A percentile compares a stretch with the other conserved stretches of the same genome.
These are phyloP conservation scores for Dryocosmus kuriphilus DNA, from an alignment of 2,888 invertebrate species.

Conservation along the genomic window DNA sequence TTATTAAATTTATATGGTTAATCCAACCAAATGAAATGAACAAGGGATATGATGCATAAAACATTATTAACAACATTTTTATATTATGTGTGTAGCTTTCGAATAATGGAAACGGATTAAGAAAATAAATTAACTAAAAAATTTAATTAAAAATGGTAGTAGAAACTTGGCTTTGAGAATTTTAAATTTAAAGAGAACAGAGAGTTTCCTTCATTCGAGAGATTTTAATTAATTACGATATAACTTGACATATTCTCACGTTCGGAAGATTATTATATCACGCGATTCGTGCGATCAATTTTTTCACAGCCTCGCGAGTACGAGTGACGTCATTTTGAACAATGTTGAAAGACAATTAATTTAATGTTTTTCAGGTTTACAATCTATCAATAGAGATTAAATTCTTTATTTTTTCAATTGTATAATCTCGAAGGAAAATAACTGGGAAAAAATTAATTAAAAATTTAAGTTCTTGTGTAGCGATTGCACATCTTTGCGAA, in stretches of 20 bases:
- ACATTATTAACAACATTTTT: background rate
- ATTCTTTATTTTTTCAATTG: constrained; percentile 13
- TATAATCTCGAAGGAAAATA: no score
- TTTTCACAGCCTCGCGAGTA: constrained; percentile 25
- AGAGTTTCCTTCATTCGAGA: constrained; percentile 42
- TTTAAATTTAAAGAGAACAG: constrained; percentile 23
- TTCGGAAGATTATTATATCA: constrained; percentile 50
- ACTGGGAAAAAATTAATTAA: no score
- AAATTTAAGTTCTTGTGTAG: no score
- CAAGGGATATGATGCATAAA: background rate
- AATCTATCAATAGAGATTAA: constrained; percentile 30
- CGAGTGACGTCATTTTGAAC: constrained; percentile 37
- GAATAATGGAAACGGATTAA: background rate
- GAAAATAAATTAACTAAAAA: background rate
- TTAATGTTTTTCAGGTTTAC: background rate
- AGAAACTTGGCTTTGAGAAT: constrained; percentile 35
- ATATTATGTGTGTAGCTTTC: background rate
- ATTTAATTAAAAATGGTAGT: background rate
- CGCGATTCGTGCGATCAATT: constrained; percentile 48
- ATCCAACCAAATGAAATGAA: background rate
- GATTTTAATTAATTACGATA: constrained; percentile 27
- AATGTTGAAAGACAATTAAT: constrained; percentile 9
- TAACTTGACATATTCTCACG: constrained; percentile 58
- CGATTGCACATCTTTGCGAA: no score
- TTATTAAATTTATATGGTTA: no score